A percentile compares a stretch with the other conserved stretches of the same genome.
phyloP scores from a whole-genome alignment of 2,888 invertebrate genomes.

The Chrysolina oricalcia region DNA sequence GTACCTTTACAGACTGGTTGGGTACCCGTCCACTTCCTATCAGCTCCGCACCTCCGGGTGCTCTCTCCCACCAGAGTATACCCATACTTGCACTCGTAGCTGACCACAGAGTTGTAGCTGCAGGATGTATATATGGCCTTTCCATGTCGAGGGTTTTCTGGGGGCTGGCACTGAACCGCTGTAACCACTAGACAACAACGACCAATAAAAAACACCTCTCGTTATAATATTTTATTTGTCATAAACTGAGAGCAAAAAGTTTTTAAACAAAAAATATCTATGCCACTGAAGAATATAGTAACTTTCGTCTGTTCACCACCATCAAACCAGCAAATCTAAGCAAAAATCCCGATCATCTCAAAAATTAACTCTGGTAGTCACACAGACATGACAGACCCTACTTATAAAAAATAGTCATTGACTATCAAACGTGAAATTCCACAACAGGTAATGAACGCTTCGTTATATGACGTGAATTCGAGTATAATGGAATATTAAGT shows the following conservation, averaged over 20 bases:
- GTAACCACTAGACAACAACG: conserved; percentile 78
- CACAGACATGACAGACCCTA: too few relatives aligned
- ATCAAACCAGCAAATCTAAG: too few relatives aligned
- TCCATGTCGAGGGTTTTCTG: conserved; percentile 93
- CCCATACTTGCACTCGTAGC: conserved; percentile 96
- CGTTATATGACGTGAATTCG: too few relatives aligned
- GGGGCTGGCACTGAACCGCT: conserved; percentile 95
- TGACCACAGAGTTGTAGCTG: conserved; percentile 95
- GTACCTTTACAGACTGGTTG: conserved; percentile 93
- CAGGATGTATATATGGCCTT: conserved; percentile 93
- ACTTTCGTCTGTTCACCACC: too few relatives aligned
- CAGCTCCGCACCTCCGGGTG: conserved; percentile 93
- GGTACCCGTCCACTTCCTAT: conserved; percentile 95
- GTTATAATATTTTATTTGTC: conserved; percentile 40
- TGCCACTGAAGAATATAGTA: too few relatives aligned
- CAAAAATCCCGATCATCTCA: too few relatives aligned
- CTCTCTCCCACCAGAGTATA: conserved; percentile 92
- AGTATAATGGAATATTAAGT: too few relatives aligned
- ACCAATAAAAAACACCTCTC: conserved; percentile 53
- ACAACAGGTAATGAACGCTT: too few relatives aligned
- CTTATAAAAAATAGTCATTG: too few relatives aligned
- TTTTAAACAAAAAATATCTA: too few relatives aligned
- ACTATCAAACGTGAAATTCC: too few relatives aligned
- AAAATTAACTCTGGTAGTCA: too few relatives aligned
- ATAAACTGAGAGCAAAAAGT: neutral